Conservation (phyloP, 1,140 invertebrate genomes). For the Agrypnia vestita region DNA sequence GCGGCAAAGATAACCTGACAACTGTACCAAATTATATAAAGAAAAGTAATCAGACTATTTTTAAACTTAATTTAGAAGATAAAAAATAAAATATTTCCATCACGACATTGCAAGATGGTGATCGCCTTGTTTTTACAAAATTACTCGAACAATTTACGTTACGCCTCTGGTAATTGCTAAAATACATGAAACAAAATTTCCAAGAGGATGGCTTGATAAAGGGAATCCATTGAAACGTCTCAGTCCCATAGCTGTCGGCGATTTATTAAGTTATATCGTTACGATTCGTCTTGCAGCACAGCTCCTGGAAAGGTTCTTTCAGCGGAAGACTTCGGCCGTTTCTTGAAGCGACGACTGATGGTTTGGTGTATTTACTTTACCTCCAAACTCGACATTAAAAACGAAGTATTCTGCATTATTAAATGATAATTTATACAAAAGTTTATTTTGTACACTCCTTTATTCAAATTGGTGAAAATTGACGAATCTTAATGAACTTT, state of each 20-base stretch:
- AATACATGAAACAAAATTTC: conserved; percentile 59
- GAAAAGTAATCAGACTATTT: too few relatives aligned
- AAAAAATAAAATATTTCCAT: too few relatives aligned
- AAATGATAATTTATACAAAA: conserved; percentile 34
- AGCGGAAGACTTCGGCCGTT: conserved; percentile 20
- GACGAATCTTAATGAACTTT: conserved; percentile 10
- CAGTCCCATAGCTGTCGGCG: conserved; percentile 55
- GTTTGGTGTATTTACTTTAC: conserved; percentile 39
- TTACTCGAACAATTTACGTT: conserved; percentile 34
- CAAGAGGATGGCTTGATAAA: conserved; percentile 52
- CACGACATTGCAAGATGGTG: not conserved
- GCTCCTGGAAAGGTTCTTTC: conserved; percentile 11
- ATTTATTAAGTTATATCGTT: conserved; percentile 61
- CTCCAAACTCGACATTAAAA: conserved; percentile 34
- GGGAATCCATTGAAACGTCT: conserved; percentile 55
- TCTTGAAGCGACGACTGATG: conserved; percentile 35
- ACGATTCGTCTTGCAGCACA: conserved; percentile 42
- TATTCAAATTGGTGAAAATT: conserved; percentile 22
- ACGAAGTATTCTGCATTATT: conserved; percentile 13
- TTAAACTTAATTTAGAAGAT: too few relatives aligned
- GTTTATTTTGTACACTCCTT: not conserved
- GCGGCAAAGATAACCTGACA: too few relatives aligned
- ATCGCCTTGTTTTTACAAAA: conserved; percentile 37
- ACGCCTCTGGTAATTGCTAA: conserved; percentile 58
- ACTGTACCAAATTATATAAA: too few relatives aligned